Evolutionary conservation across 2,113 vertebrate genomes (phyloP).

Genomic region (Danionella cerebrum): DNA sequence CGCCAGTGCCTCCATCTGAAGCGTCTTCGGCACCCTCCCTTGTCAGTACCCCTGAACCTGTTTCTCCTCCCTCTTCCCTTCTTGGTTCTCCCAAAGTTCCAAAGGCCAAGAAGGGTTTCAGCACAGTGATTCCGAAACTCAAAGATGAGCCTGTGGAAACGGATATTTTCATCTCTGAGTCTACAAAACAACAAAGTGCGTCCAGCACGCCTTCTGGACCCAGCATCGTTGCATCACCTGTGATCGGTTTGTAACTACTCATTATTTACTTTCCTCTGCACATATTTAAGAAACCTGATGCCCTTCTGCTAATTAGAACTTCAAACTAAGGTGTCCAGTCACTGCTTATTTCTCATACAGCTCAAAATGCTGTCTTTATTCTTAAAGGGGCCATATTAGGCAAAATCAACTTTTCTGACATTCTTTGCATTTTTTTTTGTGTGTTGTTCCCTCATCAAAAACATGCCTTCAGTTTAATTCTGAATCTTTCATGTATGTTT

Average conservation of each 20-base stretch:
- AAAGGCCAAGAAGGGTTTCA: conserved; percentile 64
- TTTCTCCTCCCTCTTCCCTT: not conserved
- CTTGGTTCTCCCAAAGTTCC: conserved; percentile 38
- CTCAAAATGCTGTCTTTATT: too few relatives aligned
- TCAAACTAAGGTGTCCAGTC: too few relatives aligned
- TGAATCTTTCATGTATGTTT: too few relatives aligned
- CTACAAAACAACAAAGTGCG: not conserved
- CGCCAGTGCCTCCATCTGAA: not conserved
- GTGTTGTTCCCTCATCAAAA: too few relatives aligned
- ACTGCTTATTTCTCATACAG: too few relatives aligned
- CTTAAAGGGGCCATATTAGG: too few relatives aligned
- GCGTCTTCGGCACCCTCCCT: conserved; percentile 8
- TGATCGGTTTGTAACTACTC: not conserved
- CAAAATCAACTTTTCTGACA: too few relatives aligned
- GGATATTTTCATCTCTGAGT: conserved; percentile 26
- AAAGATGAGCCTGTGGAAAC: conserved; percentile 61
- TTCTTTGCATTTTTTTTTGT: too few relatives aligned
- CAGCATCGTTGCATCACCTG: not conserved
- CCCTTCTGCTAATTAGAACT: too few relatives aligned
- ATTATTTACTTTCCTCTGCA: not conserved
- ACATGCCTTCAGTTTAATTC: too few relatives aligned
- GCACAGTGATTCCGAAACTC: conserved; percentile 60
- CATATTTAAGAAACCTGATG: too few relatives aligned
- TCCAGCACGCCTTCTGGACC: not conserved
- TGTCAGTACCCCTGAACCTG: not conserved